Percentiles rank a stretch among this genome's conserved stretches.
Evolutionary conservation across 2,888 invertebrate species (phyloP).

Genomic region (Anthophora plumipes): DNA sequence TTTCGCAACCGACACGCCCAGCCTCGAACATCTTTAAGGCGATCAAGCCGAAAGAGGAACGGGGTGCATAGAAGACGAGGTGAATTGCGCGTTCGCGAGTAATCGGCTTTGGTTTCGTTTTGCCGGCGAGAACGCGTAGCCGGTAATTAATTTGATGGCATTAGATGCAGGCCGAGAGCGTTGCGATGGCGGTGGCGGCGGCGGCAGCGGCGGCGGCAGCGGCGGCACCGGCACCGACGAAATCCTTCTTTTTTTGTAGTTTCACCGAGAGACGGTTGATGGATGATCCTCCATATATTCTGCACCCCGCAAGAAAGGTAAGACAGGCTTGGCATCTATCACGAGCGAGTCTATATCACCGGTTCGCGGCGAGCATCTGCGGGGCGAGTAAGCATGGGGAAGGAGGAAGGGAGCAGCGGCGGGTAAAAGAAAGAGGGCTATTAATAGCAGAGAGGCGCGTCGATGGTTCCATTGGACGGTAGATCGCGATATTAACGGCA

Average conservation of each 20-base stretch:
- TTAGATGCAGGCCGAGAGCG: constrained; percentile 54
- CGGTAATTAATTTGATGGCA: constrained; percentile 68
- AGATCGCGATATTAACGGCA: constrained; percentile 62
- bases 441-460: constrained; percentile 62
- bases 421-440: constrained; percentile 43
- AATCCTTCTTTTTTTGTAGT: constrained; percentile 43
- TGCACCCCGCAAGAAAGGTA: constrained; percentile 72
- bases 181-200: constrained; percentile 19
- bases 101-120: constrained; percentile 35
- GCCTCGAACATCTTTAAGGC: neutral
- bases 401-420: constrained; percentile 29
- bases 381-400: constrained; percentile 14
- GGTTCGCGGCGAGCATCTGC: constrained; percentile 45
- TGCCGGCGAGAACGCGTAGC: constrained; percentile 24
- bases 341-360: constrained; percentile 70
- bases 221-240: neutral
- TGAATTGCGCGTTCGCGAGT: too few relatives aligned
- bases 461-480: constrained; percentile 47
- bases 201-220: constrained; percentile 1
- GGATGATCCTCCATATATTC: constrained; percentile 74
- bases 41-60: neutral
- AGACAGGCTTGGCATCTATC: constrained; percentile 75
- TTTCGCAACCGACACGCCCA: constrained; percentile 31
- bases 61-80: neutral
- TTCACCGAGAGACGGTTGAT: constrained; percentile 71